Percentiles rank a stretch among this genome's conserved stretches.
Conservation (phyloP, 1,140 invertebrate species). For the Brachionus asplanchnoidis region DNA sequence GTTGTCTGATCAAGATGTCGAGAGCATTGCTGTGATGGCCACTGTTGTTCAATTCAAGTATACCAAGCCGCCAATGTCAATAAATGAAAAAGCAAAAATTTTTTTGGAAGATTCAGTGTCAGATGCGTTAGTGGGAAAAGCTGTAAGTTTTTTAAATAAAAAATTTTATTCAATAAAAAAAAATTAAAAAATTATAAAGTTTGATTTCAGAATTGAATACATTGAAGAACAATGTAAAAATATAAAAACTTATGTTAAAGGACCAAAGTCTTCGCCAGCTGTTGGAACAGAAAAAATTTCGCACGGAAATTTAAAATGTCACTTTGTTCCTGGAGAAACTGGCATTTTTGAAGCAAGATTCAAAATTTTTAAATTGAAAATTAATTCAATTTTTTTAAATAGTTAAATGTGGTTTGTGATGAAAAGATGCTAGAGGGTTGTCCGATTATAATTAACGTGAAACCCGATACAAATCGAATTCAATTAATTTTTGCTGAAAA, state of each 20-base stretch:
- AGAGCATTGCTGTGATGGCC: slow-evolving; percentile 91
- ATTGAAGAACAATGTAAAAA: slow-evolving; percentile 48
- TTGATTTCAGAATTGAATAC: slow-evolving; percentile 72
- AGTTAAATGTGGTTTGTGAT: slow-evolving; percentile 66
- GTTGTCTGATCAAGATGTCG: slow-evolving; percentile 85
- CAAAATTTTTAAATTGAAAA: neutral
- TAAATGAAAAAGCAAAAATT: slow-evolving; percentile 47
- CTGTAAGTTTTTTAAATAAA: neutral
- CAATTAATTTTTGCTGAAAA: neutral
- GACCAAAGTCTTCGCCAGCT: slow-evolving; percentile 3
- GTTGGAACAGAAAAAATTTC: neutral
- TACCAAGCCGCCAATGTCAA: slow-evolving; percentile 64
- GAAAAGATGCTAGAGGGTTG: slow-evolving; percentile 65
- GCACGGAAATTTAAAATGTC: slow-evolving; percentile 57
- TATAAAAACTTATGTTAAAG: slow-evolving; percentile 29
- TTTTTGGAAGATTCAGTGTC: slow-evolving; percentile 44
- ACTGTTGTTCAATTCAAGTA: slow-evolving; percentile 83
- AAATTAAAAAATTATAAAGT: slow-evolving; percentile 60
- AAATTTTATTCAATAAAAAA: neutral
- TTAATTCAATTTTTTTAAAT: slow-evolving; percentile 44
- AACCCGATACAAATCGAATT: slow-evolving; percentile 67
- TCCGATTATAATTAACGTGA: slow-evolving; percentile 75
- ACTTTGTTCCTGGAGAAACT: slow-evolving; percentile 79
- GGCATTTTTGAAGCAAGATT: slow-evolving; percentile 78
- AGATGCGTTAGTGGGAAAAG: slow-evolving; percentile 33